Evolutionary conservation across 1,140 invertebrate genomes (phyloP).

Genomic region (Nebria ingens): DNA sequence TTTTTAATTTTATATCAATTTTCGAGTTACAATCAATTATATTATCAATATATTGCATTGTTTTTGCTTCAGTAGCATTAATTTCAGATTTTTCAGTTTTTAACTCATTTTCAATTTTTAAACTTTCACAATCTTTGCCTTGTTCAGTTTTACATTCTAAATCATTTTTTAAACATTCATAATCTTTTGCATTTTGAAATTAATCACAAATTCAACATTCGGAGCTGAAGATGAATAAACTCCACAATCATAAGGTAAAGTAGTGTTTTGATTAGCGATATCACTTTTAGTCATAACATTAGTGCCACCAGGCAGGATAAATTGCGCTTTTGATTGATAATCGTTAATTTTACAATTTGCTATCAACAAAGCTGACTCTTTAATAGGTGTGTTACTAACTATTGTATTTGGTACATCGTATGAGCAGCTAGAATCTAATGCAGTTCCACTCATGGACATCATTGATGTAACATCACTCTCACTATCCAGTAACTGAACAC

Average conservation of each 20-base stretch:
- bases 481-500: constrained; percentile 41
- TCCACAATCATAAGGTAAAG: background rate
- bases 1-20: background rate
- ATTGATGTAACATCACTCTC: constrained; percentile 42
- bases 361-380: background rate
- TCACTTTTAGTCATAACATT: constrained; percentile 38
- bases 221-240: background rate
- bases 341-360: constrained; percentile 2
- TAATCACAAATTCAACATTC: background rate
- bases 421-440: constrained; percentile 19
- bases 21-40: background rate
- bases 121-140: no score
- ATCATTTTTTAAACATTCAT: background rate
- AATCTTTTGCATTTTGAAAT: background rate
- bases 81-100: no score
- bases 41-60: background rate
- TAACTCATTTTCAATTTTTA: background rate
- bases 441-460: constrained; percentile 36
- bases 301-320: constrained; percentile 29
- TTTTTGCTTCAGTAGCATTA: background rate
- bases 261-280: constrained; percentile 48
- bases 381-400: constrained; percentile 2
- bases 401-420: constrained; percentile 1
- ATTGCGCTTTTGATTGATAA: constrained; percentile 4
- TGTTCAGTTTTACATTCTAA: background rate